Percentiles rank a stretch among this genome's conserved stretches.
phyloP scores from a whole-genome alignment of 1,140 invertebrate genomes.

The Gonatopus flavifemur region DNA sequence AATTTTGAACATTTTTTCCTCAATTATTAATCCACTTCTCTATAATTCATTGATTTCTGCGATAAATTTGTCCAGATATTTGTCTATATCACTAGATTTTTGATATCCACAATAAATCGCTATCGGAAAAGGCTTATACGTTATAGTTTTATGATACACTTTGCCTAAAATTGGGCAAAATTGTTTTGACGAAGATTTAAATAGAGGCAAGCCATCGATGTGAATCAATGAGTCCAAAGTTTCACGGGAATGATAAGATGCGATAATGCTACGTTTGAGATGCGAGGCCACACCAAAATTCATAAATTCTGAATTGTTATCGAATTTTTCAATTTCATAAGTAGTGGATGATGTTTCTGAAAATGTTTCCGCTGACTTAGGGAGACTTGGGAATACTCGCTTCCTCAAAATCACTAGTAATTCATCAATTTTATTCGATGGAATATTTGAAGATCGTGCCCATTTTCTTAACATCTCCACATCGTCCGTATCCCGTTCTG shows the following conservation, averaged over 20 bases:
- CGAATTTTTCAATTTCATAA: conserved; percentile 5
- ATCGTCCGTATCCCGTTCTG: not conserved
- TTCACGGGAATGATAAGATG: not conserved
- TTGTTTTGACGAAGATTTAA: conserved; percentile 13
- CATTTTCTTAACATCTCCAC: not conserved
- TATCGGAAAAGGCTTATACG: conserved; percentile 12
- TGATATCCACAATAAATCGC: conserved; percentile 10
- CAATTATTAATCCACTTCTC: not conserved
- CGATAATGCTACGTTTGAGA: conserved; percentile 7
- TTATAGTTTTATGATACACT: conserved; percentile 3
- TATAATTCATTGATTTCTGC: conserved; percentile 7
- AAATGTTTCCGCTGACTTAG: conserved; percentile 14
- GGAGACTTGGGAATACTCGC: conserved; percentile 2
- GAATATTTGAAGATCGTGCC: not conserved
- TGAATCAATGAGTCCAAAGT: conserved; percentile 14
- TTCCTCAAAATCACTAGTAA: conserved; percentile 11
- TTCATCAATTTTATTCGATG: not conserved
- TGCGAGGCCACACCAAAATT: conserved; percentile 17
- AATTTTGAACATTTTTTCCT: not conserved
- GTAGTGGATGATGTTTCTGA: conserved; percentile 8
- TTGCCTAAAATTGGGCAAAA: conserved; percentile 21
- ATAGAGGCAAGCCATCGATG: conserved; percentile 19
- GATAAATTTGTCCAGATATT: conserved; percentile 9
- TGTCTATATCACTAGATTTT: conserved; percentile 10
- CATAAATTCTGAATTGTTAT: conserved; percentile 10